phyloP scores from a whole-genome alignment of 2,113 vertebrate species.

The Xenopus borealis region DNA sequence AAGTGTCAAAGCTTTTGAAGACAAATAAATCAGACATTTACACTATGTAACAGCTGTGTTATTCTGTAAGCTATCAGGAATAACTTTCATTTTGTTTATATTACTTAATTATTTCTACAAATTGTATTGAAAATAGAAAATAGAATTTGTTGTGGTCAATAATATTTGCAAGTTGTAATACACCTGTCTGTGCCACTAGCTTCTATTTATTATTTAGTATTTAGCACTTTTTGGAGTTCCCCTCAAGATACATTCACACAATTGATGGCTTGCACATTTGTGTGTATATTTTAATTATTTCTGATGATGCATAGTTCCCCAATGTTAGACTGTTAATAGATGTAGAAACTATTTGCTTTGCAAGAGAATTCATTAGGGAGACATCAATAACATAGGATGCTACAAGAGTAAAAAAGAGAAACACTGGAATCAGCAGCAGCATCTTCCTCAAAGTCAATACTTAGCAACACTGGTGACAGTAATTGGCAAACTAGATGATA shows the following conservation, averaged over 20 bases:
- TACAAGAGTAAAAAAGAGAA: slow-evolving; percentile 31
- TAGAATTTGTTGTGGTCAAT: too few relatives aligned
- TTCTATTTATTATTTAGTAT: neutral
- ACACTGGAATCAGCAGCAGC: slow-evolving; percentile 36
- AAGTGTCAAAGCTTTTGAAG: too few relatives aligned
- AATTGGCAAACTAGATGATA: slow-evolving; percentile 43
- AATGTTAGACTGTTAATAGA: slow-evolving; percentile 44
- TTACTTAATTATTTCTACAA: too few relatives aligned
- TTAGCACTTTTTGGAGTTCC: neutral
- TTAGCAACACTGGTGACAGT: slow-evolving; percentile 37
- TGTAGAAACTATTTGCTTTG: slow-evolving; percentile 46
- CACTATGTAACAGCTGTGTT: too few relatives aligned
- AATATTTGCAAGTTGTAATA: too few relatives aligned
- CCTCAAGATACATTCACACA: neutral
- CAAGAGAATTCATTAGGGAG: slow-evolving; percentile 45
- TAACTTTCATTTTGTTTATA: too few relatives aligned
- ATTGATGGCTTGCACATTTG: slow-evolving; percentile 31
- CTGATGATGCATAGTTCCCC: slow-evolving; percentile 29
- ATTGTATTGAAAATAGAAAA: too few relatives aligned
- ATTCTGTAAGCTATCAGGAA: too few relatives aligned
- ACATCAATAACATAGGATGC: slow-evolving; percentile 38
- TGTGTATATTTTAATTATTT: slow-evolving; percentile 32
- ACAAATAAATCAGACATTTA: too few relatives aligned
- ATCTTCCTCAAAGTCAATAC: slow-evolving; percentile 36
- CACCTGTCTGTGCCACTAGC: neutral